Percentiles rank a stretch among this genome's conserved stretches.
These are phyloP conservation scores for Thalassaphorura encarpata DNA, from an alignment of 1,140 invertebrate species.

Conservation along the genomic window DNA sequence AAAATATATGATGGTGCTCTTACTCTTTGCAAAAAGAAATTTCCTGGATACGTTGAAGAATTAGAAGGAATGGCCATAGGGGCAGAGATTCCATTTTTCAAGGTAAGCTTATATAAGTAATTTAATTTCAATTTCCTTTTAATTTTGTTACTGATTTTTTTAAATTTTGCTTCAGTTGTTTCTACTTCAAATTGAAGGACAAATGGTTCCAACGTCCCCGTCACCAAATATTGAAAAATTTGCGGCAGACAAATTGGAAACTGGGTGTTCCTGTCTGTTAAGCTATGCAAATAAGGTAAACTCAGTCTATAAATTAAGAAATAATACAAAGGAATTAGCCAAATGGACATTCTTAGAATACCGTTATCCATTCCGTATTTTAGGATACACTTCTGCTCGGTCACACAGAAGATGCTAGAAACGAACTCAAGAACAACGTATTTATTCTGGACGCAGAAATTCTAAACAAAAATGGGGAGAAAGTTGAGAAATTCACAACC, in stretches of 20 bases:
- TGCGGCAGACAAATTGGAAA: no score
- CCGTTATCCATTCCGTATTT: no score
- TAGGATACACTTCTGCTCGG: slow-evolving; percentile 52
- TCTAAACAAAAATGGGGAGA: slow-evolving; percentile 7
- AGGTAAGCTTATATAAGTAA: no score
- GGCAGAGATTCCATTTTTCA: slow-evolving; percentile 65
- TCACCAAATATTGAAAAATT: slow-evolving; percentile 42
- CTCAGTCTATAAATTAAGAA: no score
- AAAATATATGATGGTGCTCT: slow-evolving; percentile 63
- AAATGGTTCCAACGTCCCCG: slow-evolving; percentile 34
- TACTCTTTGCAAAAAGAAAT: slow-evolving; percentile 51
- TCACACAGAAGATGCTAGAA: slow-evolving; percentile 72
- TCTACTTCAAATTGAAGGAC: slow-evolving; percentile 69
- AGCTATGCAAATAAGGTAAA: no score
- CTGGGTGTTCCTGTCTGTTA: no score
- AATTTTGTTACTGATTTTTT: background rate
- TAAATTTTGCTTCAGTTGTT: slow-evolving; percentile 53
- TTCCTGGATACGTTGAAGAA: slow-evolving; percentile 70
- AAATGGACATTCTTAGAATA: no score
- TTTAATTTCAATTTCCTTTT: no score
- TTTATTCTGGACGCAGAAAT: slow-evolving; percentile 75
- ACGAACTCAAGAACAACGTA: slow-evolving; percentile 62
- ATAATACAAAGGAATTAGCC: no score
- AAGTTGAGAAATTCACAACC: slow-evolving; percentile 61
- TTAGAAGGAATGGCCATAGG: slow-evolving; percentile 72